Conservation (phyloP, 1,140 invertebrate species). For the Sesamia nonagrioides region DNA sequence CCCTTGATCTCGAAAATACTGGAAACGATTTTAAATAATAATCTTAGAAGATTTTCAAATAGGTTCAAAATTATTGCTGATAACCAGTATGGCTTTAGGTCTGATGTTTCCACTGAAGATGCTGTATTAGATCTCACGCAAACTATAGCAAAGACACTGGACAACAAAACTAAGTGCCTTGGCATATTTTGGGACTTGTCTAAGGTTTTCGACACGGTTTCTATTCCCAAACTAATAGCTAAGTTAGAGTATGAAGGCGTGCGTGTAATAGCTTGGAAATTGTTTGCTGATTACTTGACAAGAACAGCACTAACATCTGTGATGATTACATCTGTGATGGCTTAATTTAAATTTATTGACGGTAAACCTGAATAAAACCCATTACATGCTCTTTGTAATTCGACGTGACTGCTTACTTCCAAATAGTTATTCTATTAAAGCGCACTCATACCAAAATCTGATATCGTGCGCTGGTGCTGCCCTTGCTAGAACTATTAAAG, state of each 20-base stretch:
- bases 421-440: background rate
- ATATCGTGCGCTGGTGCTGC: too few species aligned
- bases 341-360: background rate
- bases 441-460: background rate
- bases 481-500: too few species aligned
- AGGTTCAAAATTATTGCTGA: too few species aligned
- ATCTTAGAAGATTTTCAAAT: too few species aligned
- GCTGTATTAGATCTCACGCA: too few species aligned
- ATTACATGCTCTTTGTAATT: background rate
- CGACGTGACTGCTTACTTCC: background rate
- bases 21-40: too few species aligned
- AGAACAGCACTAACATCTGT: background rate
- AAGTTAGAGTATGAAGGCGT: background rate
- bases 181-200: background rate
- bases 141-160: background rate
- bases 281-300: background rate
- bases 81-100: too few species aligned
- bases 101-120: too few species aligned
- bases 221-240: background rate
- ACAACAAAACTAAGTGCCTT: background rate
- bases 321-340: background rate
- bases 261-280: background rate
- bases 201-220: background rate
- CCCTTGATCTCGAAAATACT: too few species aligned
- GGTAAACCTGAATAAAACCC: background rate